phyloP scores from a whole-genome alignment of 2,113 vertebrate genomes.

The Macrotus californicus region DNA sequence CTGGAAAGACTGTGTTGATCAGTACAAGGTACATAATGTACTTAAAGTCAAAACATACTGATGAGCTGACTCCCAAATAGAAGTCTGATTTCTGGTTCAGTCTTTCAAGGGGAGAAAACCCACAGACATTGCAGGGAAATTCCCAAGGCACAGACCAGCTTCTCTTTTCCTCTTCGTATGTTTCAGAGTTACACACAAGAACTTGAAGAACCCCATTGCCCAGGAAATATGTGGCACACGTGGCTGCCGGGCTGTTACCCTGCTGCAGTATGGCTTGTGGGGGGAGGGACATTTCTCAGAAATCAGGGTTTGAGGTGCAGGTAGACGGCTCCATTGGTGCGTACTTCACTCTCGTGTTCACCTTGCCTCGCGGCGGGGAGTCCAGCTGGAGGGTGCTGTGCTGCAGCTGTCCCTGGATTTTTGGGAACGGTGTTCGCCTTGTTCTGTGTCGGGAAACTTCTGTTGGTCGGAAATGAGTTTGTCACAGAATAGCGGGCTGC shows the following conservation, averaged over 20 bases:
- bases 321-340: neutral
- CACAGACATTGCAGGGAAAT: neutral
- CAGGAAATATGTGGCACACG: neutral
- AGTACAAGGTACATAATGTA: neutral
- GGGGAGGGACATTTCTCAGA: neutral
- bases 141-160: neutral
- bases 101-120: conserved; percentile 18
- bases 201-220: neutral
- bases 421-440: neutral
- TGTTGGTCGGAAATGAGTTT: neutral
- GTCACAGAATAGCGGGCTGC: neutral
- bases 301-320: neutral
- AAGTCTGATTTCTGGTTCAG: neutral
- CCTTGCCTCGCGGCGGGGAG: neutral
- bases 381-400: neutral
- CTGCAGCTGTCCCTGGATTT: neutral
- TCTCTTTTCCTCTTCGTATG: neutral
- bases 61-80: neutral
- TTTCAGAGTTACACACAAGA: neutral
- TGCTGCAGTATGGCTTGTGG: neutral
- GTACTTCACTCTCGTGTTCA: neutral
- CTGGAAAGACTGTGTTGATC: neutral
- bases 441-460: conserved; percentile 37
- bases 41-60: neutral
- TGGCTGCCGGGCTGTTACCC: neutral